Evolutionary conservation across 2,888 invertebrate species (phyloP).

Genomic region (Neoascia interrupta): DNA sequence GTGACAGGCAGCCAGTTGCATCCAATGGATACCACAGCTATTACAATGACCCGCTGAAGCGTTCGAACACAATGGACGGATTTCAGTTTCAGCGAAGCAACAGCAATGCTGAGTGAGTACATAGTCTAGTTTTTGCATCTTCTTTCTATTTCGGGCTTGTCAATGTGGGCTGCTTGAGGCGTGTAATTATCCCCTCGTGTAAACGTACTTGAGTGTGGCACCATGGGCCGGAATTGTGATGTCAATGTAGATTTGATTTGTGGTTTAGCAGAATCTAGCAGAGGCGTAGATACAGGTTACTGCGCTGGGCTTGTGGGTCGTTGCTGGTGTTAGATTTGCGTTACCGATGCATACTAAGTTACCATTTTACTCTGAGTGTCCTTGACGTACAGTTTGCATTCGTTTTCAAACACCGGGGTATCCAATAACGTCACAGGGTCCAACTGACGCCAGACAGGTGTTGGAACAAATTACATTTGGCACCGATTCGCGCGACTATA

Average conservation of each 20-base stretch:
- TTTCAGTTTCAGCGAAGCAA: conserved; percentile 72
- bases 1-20: conserved; percentile 56
- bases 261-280: conserved; percentile 40
- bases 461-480: conserved; percentile 27
- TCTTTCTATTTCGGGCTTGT: too few relatives aligned
- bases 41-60: conserved; percentile 72
- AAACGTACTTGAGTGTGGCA: too few relatives aligned
- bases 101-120: conserved; percentile 72
- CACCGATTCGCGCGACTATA: background rate
- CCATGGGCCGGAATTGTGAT: conserved; percentile 48
- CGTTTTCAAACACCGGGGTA: conserved; percentile 30
- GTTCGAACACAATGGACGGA: conserved; percentile 74
- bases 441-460: conserved; percentile 14
- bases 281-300: conserved; percentile 24
- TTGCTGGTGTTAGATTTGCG: conserved; percentile 11
- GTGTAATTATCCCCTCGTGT: too few relatives aligned
- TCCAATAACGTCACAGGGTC: conserved; percentile 27
- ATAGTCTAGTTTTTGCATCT: too few relatives aligned
- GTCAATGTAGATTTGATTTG: conserved; percentile 58
- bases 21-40: conserved; percentile 70
- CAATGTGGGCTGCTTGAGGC: too few relatives aligned
- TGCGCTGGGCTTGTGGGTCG: conserved; percentile 29
- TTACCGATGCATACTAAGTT: conserved; percentile 15
- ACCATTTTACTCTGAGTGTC: conserved; percentile 58
- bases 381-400: conserved; percentile 51